phyloP scores from a whole-genome alignment of 2,113 vertebrate species.

The Indicator maculatus region DNA sequence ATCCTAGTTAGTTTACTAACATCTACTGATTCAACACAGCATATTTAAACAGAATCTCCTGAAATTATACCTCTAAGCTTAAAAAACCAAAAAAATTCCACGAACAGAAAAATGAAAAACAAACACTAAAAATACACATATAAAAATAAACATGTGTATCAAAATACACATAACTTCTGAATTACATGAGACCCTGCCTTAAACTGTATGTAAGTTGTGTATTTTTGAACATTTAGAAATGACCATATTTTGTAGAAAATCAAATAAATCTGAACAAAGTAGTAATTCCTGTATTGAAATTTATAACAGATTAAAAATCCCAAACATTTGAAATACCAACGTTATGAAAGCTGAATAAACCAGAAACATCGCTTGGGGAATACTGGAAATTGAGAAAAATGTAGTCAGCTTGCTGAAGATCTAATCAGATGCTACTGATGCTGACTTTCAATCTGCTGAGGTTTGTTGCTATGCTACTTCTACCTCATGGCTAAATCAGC shows the following conservation, averaged over 20 bases:
- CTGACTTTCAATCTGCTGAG: slow-evolving; percentile 48
- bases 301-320: neutral
- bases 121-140: too few relatives aligned
- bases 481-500: slow-evolving; percentile 62
- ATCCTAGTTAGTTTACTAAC: neutral
- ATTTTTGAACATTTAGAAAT: neutral
- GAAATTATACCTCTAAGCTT: neutral
- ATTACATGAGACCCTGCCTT: neutral
- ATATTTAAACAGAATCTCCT: neutral
- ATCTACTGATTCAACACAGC: neutral
- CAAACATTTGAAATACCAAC: neutral
- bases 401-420: neutral
- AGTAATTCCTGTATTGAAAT: neutral
- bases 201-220: neutral
- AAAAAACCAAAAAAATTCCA: neutral
- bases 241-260: neutral
- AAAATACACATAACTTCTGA: neutral
- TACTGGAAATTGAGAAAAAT: slow-evolving; percentile 8
- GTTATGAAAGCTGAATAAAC: neutral
- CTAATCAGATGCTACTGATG: neutral
- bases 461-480: slow-evolving; percentile 53
- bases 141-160: too few relatives aligned
- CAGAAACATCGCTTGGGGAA: neutral
- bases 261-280: neutral
- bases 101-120: too few relatives aligned